A percentile compares a stretch with the other conserved stretches of the same genome.
Evolutionary conservation across 2,888 invertebrate genomes (phyloP).

Genomic region (Drosophila niveifrons): DNA sequence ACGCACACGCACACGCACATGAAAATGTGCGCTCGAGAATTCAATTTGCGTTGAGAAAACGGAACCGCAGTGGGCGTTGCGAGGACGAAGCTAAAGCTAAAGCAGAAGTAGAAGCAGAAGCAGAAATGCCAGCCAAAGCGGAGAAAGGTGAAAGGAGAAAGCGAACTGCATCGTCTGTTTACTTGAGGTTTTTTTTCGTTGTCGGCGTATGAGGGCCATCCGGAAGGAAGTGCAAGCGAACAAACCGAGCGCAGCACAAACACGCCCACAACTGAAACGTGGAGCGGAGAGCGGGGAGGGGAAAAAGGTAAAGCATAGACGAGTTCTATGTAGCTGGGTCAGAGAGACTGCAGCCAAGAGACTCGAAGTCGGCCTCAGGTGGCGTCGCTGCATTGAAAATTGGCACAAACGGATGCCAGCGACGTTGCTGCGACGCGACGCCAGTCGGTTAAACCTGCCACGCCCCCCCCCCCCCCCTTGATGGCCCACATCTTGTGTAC

Average conservation of each 20-base stretch:
- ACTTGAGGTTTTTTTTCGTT: slow-evolving; percentile 65
- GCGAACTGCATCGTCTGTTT: slow-evolving; percentile 61
- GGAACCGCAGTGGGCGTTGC: slow-evolving; percentile 16
- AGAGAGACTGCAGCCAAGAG: background rate
- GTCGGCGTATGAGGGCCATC: slow-evolving; percentile 56
- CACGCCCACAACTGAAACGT: slow-evolving; percentile 24
- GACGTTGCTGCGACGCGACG: slow-evolving; percentile 41
- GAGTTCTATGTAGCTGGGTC: background rate
- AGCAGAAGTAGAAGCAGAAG: background rate
- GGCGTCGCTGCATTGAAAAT: slow-evolving; percentile 60
- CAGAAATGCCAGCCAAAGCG: background rate
- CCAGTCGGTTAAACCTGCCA: background rate
- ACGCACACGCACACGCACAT: slow-evolving; percentile 29
- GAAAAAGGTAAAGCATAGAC: background rate
- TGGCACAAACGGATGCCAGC: slow-evolving; percentile 74
- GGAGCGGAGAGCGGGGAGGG: background rate
- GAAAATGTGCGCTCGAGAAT: slow-evolving; percentile 70
- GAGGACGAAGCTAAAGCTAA: background rate
- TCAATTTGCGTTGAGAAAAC: slow-evolving; percentile 73
- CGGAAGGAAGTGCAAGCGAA: slow-evolving; percentile 78
- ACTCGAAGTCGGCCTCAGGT: slow-evolving; percentile 42
- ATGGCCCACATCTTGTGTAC: background rate
- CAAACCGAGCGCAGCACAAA: slow-evolving; percentile 71
- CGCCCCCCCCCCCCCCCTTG: background rate
- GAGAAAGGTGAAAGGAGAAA: slow-evolving; percentile 1